phyloP scores from a whole-genome alignment of 2,113 vertebrate species.

The Bucco capensis region DNA sequence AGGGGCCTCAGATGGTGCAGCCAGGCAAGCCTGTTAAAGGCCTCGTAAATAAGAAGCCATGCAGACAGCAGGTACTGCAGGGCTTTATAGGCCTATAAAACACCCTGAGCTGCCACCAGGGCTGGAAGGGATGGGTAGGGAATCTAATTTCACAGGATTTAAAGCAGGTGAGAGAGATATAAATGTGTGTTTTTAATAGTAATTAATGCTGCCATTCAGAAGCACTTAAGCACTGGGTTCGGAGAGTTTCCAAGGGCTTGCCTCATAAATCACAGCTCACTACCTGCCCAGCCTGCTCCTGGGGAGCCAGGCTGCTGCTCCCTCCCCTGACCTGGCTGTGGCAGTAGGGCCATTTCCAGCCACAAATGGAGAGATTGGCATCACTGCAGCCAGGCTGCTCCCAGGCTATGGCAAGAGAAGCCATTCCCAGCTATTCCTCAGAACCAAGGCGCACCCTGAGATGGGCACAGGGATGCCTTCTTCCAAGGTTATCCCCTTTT shows the following conservation, averaged over 20 bases:
- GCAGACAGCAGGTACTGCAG: conserved; percentile 55
- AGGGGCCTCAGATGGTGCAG: conserved; percentile 8
- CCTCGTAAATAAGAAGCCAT: conserved; percentile 58
- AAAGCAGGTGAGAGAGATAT: conserved; percentile 71
- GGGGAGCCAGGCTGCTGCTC: not conserved
- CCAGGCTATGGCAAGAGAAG: rapidly evolving
- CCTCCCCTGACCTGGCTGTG: rapidly evolving
- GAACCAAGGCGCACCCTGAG: rapidly evolving
- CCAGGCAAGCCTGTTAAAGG: conserved; percentile 50
- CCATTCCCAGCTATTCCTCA: not conserved
- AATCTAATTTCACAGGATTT: conserved; percentile 74
- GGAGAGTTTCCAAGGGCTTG: conserved; percentile 30
- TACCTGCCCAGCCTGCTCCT: not conserved
- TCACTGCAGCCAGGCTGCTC: rapidly evolving
- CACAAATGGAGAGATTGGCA: not conserved
- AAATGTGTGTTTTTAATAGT: conserved; percentile 71
- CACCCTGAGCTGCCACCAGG: conserved; percentile 46
- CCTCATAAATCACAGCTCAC: conserved; percentile 35
- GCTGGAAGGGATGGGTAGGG: conserved; percentile 54
- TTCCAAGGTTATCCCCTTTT: not conserved
- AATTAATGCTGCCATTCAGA: conserved; percentile 69
- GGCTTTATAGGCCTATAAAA: conserved; percentile 70
- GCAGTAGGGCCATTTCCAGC: not conserved
- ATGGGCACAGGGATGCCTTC: not conserved
- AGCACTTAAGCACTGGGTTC: conserved; percentile 54